Evolutionary conservation across 2,888 invertebrate genomes (phyloP).

Genomic region (Drosophila falleni): DNA sequence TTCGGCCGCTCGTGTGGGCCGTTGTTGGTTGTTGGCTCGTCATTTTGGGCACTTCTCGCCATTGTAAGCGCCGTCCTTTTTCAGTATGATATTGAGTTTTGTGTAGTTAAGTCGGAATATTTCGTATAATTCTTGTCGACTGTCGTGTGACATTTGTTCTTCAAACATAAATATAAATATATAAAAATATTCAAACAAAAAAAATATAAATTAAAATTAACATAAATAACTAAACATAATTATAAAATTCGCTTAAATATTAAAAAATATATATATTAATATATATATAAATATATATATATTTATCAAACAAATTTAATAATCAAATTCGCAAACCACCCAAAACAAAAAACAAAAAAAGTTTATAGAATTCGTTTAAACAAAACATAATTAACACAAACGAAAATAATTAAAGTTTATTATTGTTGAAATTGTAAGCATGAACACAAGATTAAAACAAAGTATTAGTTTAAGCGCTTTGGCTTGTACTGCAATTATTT

Average conservation of each 20-base stretch:
- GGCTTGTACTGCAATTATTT: conserved; percentile 26
- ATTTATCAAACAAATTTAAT: conserved; percentile 65
- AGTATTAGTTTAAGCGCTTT: conserved; percentile 13
- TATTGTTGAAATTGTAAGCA: conserved; percentile 77
- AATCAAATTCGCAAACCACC: conserved; percentile 66
- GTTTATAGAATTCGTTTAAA: conserved; percentile 61
- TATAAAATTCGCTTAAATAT: conserved; percentile 67
- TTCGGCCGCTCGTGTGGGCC: conserved; percentile 51
- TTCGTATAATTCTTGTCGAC: conserved; percentile 84
- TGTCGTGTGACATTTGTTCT: conserved; percentile 81
- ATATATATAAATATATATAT: conserved; percentile 40
- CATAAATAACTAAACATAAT: conserved; percentile 46
- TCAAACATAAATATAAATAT: conserved; percentile 67
- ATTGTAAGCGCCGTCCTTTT: conserved; percentile 84
- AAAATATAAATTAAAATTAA: conserved; percentile 36
- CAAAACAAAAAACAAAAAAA: conserved; percentile 53
- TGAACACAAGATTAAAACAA: conserved; percentile 21
- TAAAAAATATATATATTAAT: conserved; percentile 36
- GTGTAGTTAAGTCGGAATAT: conserved; percentile 86
- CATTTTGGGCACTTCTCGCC: conserved; percentile 74
- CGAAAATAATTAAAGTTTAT: conserved; percentile 59
- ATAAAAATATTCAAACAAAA: conserved; percentile 45
- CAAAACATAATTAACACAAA: conserved; percentile 40
- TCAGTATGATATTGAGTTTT: conserved; percentile 86
- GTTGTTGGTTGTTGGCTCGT: conserved; percentile 66